A percentile compares a stretch with the other conserved stretches of the same genome.
Evolutionary conservation across 2,797 vertebrate species (phyloP).

Genomic region (Pelobates cultripes): DNA sequence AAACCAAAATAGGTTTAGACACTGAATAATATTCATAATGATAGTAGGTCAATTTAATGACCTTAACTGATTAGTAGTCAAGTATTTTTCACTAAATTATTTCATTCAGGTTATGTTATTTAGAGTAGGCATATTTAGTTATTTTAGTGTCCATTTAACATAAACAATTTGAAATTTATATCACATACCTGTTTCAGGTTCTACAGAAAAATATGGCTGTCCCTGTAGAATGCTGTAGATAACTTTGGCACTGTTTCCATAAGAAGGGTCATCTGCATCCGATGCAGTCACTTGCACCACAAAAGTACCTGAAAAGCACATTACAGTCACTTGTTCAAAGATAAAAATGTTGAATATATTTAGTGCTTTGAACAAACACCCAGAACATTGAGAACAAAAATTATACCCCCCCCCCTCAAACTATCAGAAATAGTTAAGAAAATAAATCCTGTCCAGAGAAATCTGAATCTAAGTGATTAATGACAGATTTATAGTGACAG

Average conservation of each 20-base stretch:
- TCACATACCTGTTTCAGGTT: slow-evolving; percentile 83
- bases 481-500: background rate
- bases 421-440: background rate
- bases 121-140: too few species aligned
- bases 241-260: slow-evolving; percentile 93
- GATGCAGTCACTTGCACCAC: slow-evolving; percentile 92
- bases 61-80: too few species aligned
- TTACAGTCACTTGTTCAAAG: background rate
- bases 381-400: background rate
- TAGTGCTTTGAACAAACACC: background rate
- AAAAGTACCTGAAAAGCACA: slow-evolving; percentile 81
- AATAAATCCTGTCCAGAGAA: background rate
- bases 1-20: too few species aligned
- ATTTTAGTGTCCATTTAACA: too few species aligned
- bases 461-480: background rate
- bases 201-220: slow-evolving; percentile 95
- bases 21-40: too few species aligned
- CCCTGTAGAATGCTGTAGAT: slow-evolving; percentile 96
- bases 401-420: background rate
- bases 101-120: too few species aligned
- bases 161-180: background rate
- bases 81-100: too few species aligned
- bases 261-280: slow-evolving; percentile 90
- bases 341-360: background rate
- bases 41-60: too few species aligned